Evolutionary conservation across 1,140 invertebrate genomes (phyloP), one percentile per base, ranked within the genome.

Genomic region (Drosophila pectinifera): DNA sequence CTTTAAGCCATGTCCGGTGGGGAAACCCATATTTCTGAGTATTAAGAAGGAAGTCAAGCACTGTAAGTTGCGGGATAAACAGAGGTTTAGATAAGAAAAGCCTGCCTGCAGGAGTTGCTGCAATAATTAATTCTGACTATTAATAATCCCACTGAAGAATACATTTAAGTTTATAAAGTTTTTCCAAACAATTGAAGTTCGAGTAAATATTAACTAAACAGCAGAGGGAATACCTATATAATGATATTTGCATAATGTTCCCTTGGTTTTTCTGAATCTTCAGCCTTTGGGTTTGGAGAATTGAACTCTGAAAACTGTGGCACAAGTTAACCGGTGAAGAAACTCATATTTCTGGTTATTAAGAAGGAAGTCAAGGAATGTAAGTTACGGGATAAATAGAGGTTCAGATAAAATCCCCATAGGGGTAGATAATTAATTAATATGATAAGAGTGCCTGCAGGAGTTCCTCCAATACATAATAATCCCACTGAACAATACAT

Each of bases 271-370:
- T 34, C 46, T 51, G 46, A 43, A 85, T 68, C 70, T 55, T 39
- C 10, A 18, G n/a, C n/a, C n/a, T n/a, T n/a, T n/a, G n/a, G n/a
- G 49, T 58, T 49, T 68, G 78, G 16, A 38, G 42, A 22, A 65
- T 65, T 68, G 62, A 63, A 64, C 63, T 62, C 64, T 36, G 78
- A 73, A 83, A 73, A 83, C 73, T 73, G 59, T 56, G 42, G 51
- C 72, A 69, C 65, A 79, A 51, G 69, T 80, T 77, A 69, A 84
- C 65, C 84, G 84, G 84, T n/a, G n/a, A n/a, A n/a, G n/a, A n/a
- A n/a, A n/a, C n/a, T n/a, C n/a, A n/a, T n/a, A n/a, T n/a, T n/a
- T n/a, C n/a, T n/a, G n/a, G n/a, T n/a, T n/a, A n/a, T n/a, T n/a
- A n/a, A n/a, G n/a, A n/a, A n/a, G n/a, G n/a, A n/a, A n/a, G n/a